Base-by-base conservation (phyloP, 2,113 vertebrate species). In the Ophiodon elongatus region DNA sequence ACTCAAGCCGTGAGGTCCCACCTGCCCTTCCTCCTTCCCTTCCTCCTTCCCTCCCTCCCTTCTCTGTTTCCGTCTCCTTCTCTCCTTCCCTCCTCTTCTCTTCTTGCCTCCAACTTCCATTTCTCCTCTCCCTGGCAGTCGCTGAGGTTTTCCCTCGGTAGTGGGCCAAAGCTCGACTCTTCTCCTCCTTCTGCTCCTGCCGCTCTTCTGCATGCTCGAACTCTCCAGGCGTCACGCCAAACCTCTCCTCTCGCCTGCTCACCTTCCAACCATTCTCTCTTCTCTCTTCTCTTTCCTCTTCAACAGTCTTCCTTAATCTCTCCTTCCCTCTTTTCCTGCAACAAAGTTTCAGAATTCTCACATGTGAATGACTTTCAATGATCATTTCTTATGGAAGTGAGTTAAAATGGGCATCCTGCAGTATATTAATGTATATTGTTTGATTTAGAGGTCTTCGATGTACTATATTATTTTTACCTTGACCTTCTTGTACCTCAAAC, bases 211-310 rank as follows among this genome's bases (percentile, higher is more conserved):
- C 73, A 75, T 92, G 84, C 82, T 88, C 68, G 4, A 77, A 73
- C 62, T 85, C 85, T 85, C 85, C 76, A 72, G 91, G 92, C 91
- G 19, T 66, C 31, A 3, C 0, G 86, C 89, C 93, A 93, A 69
- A 85, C 37, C 73, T 78, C 72, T 89, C 72, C 79, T 81, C 82
- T 76, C 33, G 59, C 84, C 80, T 80, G 83, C 85, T 91, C 82
- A 0, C 83, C 83, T 41, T 87, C 85, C 62, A 76, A 33, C 66
- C 75, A 23, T n/a, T n/a, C n/a, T n/a, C n/a, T 74, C 70, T 47
- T 80, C 60, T 79, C 75, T 81, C 68, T 86, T 76, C 79, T 81
- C 74, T 65, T 41, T 63, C 45, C 21, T 63, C 37, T 27, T 73
- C 74, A 73, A 27, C 35, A 0, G 31, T 56, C 70, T 25, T 73